These are phyloP conservation scores for Vulpes lagopus DNA, from an alignment of 2,113 vertebrate genomes.

Conservation along the genomic window DNA sequence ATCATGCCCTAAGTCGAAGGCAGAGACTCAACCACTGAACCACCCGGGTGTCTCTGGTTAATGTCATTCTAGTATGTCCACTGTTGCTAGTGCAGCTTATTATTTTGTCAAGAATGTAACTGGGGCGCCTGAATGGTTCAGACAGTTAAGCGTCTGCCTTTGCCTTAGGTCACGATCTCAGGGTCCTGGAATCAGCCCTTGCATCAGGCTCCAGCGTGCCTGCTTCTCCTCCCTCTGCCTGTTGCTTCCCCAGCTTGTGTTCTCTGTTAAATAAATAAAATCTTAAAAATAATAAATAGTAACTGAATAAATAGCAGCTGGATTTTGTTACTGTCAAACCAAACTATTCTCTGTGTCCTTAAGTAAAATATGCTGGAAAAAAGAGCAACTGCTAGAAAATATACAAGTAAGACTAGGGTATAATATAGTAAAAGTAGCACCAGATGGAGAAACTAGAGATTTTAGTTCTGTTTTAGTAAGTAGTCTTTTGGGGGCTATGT, in stretches of 20 bases:
- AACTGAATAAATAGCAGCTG: not conserved
- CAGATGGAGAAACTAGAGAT: not conserved
- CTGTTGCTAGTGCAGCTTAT: not conserved
- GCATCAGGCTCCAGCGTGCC: not conserved
- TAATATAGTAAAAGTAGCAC: not conserved
- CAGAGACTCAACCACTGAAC: no score
- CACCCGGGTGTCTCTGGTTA: not conserved
- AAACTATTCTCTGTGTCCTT: slow-evolving; percentile 7
- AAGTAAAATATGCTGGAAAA: not conserved
- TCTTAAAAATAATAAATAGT: not conserved
- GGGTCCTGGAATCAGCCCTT: not conserved
- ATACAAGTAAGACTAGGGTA: not conserved
- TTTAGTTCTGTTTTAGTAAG: not conserved
- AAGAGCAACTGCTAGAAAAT: not conserved
- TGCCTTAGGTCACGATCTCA: not conserved
- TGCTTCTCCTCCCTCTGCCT: not conserved
- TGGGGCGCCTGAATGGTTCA: not conserved
- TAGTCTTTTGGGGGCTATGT: not conserved
- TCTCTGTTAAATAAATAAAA: not conserved
- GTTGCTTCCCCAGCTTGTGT: no score
- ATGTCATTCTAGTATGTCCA: not conserved
- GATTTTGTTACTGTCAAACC: not conserved
- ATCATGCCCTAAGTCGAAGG: no score
- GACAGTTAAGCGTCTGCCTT: not conserved
- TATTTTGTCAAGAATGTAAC: not conserved